These are phyloP conservation scores for Autographa gamma DNA, from an alignment of 2,888 invertebrate genomes.

Conservation along the genomic window DNA sequence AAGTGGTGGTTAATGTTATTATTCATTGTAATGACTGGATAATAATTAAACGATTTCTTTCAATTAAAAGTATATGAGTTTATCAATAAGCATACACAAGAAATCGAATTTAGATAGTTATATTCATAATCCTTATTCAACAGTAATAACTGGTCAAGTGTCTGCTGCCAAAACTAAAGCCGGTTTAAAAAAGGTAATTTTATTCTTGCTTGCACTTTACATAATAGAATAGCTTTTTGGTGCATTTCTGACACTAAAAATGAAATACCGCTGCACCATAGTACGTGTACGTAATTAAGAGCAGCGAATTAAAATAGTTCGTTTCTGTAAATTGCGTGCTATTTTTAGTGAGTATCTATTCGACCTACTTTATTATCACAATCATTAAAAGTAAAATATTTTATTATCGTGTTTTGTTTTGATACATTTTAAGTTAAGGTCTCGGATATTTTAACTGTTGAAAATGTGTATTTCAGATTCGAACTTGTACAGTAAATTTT, in stretches of 20 bases:
- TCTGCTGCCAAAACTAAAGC: conserved; percentile 20
- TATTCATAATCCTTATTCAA: conserved; percentile 11
- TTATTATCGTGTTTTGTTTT: neutral
- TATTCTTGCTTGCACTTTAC: conserved; percentile 14
- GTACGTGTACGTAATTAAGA: neutral
- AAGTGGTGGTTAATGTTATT: conserved; percentile 25
- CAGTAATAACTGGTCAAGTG: conserved; percentile 13
- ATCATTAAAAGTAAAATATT: conserved; percentile 17
- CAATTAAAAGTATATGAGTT: neutral
- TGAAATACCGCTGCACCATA: neutral
- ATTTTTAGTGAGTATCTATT: conserved; percentile 22
- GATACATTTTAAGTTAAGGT: neutral
- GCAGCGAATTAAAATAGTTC: conserved; percentile 6
- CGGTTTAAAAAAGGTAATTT: conserved; percentile 34
- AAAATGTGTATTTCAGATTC: neutral
- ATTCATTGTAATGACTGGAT: neutral
- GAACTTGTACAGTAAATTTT: neutral
- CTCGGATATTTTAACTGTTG: neutral
- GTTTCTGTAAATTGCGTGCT: conserved; percentile 28
- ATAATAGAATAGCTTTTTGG: neutral
- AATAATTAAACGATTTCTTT: neutral
- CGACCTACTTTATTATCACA: conserved; percentile 38
- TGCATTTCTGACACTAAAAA: neutral
- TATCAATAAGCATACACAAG: neutral
- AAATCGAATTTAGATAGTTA: neutral